Percentiles rank a stretch among this genome's conserved stretches.
phyloP scores from a whole-genome alignment of 2,888 invertebrate genomes.

The Leptinotarsa peninsularis region DNA sequence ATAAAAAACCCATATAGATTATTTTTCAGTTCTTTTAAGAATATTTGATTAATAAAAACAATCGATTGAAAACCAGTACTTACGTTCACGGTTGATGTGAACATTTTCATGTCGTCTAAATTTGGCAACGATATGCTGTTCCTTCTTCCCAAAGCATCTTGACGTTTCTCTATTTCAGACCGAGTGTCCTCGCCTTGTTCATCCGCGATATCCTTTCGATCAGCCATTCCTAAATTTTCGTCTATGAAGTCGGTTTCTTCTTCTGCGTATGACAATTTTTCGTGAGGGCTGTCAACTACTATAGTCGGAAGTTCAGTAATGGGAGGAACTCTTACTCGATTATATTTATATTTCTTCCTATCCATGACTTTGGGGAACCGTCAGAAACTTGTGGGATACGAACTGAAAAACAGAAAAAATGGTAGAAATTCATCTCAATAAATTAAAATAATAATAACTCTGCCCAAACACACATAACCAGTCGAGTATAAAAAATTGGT shows the following conservation, averaged over 20 bases:
- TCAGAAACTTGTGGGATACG: neutral
- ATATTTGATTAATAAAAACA: too few species aligned
- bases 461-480: too few species aligned
- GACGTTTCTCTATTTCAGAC: conserved; percentile 27
- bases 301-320: conserved; percentile 53
- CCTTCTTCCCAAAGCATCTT: conserved; percentile 67
- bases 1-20: too few species aligned
- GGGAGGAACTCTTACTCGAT: conserved; percentile 25
- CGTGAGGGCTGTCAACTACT: conserved; percentile 51
- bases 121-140: conserved; percentile 82
- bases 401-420: conserved; percentile 23
- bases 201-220: conserved; percentile 6
- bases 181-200: conserved; percentile 28
- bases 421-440: neutral
- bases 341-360: conserved; percentile 42
- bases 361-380: conserved; percentile 30
- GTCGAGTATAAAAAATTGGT: too few species aligned
- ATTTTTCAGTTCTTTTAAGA: too few species aligned
- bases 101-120: conserved; percentile 75
- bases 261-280: conserved; percentile 42
- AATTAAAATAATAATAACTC: too few species aligned
- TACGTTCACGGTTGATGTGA: conserved; percentile 45
- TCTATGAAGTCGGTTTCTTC: conserved; percentile 35
- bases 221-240: conserved; percentile 5
- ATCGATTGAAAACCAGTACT: conserved; percentile 6